These are phyloP conservation scores for Triplophysa rosa DNA, from an alignment of 2,113 vertebrate species.

Conservation along the genomic window DNA sequence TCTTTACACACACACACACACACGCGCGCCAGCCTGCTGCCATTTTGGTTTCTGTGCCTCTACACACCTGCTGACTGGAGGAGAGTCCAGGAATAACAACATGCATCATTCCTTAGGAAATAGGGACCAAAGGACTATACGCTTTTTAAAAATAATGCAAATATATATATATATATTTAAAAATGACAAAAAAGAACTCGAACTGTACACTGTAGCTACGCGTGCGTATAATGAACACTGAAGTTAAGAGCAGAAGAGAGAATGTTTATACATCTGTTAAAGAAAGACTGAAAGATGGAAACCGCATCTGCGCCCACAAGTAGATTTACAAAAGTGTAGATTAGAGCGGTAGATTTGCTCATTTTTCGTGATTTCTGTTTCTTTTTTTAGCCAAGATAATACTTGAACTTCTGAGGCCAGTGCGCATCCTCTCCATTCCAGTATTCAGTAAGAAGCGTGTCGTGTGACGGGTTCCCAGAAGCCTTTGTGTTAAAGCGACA, in stretches of 20 bases:
- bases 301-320: slow-evolving; percentile 57
- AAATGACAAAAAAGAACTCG: slow-evolving; percentile 73
- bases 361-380: slow-evolving; percentile 66
- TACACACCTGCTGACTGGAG: slow-evolving; percentile 76
- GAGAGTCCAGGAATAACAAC: slow-evolving; percentile 83
- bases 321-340: slow-evolving; percentile 69
- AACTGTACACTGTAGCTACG: slow-evolving; percentile 77
- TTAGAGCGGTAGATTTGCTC: slow-evolving; percentile 72
- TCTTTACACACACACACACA: slow-evolving; percentile 58
- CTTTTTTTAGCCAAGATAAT: slow-evolving; percentile 61
- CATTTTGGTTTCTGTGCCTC: slow-evolving; percentile 83
- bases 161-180: slow-evolving; percentile 71
- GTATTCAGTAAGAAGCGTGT: slow-evolving; percentile 43
- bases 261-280: slow-evolving; percentile 70
- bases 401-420: slow-evolving; percentile 71
- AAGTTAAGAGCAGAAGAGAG: slow-evolving; percentile 73
- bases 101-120: slow-evolving; percentile 85
- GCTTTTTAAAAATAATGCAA: slow-evolving; percentile 80
- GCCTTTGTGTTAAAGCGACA: slow-evolving; percentile 78
- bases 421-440: slow-evolving; percentile 27
- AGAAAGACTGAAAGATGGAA: background rate
- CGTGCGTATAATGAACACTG: slow-evolving; percentile 76
- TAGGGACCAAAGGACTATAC: slow-evolving; percentile 85
- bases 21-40: slow-evolving; percentile 81
- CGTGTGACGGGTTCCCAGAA: slow-evolving; percentile 67